Conservation (phyloP, 2,888 invertebrate species). For the Maniola hyperantus region DNA sequence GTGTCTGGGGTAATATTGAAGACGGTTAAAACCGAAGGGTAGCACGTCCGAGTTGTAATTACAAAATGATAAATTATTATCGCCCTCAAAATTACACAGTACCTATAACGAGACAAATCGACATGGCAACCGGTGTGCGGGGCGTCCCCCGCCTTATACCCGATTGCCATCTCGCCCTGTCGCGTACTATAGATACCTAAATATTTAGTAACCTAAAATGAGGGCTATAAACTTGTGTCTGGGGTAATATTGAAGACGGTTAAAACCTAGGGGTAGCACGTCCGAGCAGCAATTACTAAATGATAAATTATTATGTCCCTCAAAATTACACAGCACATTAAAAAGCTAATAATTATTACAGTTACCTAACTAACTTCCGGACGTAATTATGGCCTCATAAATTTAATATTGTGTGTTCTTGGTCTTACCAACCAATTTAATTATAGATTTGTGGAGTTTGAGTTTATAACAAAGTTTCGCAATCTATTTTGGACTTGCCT, state of each 20-base stretch:
- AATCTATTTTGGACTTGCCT: no score
- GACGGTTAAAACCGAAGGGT: not conserved
- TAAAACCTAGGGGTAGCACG: not conserved
- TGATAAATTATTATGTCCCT: slow-evolving; percentile 16
- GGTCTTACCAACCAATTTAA: not conserved
- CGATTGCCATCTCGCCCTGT: no score
- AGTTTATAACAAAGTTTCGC: no score
- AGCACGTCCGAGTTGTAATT: slow-evolving; percentile 1
- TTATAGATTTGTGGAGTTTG: no score
- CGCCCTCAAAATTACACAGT: slow-evolving; percentile 15
- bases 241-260: not conserved
- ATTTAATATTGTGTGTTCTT: slow-evolving; percentile 2
- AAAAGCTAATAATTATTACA: slow-evolving; percentile 28
- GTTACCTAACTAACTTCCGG: slow-evolving; percentile 10
- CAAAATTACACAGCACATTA: slow-evolving; percentile 21
- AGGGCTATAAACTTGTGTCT: not conserved
- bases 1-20: not conserved
- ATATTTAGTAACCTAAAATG: not conserved
- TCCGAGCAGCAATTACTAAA: slow-evolving; percentile 5
- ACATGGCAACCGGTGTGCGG: no score
- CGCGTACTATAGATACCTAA: no score
- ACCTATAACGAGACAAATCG: no score
- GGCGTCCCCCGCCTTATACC: no score
- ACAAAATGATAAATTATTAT: slow-evolving; percentile 18
- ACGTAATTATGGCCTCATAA: slow-evolving; percentile 19